phyloP scores from a whole-genome alignment of 1,140 invertebrate genomes.

The Trigoniulus corallinus region DNA sequence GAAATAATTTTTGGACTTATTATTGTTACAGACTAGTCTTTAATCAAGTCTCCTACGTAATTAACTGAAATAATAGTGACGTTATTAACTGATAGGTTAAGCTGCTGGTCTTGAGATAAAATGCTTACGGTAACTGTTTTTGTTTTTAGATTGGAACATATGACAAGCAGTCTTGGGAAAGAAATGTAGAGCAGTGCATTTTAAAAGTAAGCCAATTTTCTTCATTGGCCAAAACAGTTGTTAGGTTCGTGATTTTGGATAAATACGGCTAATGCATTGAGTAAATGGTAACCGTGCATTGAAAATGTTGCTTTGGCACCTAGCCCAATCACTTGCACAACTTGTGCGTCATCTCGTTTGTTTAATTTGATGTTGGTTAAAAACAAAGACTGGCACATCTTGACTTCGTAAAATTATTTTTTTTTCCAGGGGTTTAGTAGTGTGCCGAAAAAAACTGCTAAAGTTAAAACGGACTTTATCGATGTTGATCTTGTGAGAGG shows the following conservation, averaged over 20 bases:
- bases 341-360: background rate
- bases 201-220: slow-evolving; percentile 29
- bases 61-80: too few species aligned
- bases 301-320: background rate
- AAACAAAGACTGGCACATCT: background rate
- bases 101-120: too few species aligned
- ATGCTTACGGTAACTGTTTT: too few species aligned
- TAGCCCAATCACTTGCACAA: background rate
- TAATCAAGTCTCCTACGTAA: too few species aligned
- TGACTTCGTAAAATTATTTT: slow-evolving; percentile 7
- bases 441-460: slow-evolving; percentile 68
- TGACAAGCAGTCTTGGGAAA: slow-evolving; percentile 93
- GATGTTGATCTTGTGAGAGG: slow-evolving; percentile 87
- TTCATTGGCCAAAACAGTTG: background rate
- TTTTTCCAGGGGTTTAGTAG: slow-evolving; percentile 51
- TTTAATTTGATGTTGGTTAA: background rate
- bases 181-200: slow-evolving; percentile 75
- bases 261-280: background rate
- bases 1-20: too few species aligned
- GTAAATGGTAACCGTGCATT: background rate
- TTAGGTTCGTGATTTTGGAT: background rate
- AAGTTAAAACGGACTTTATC: slow-evolving; percentile 78
- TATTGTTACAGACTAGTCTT: too few species aligned
- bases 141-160: slow-evolving; percentile 69
- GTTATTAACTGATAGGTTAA: too few species aligned